Conservation (phyloP, 2,797 vertebrate genomes). For the Aphelocoma californica region DNA sequence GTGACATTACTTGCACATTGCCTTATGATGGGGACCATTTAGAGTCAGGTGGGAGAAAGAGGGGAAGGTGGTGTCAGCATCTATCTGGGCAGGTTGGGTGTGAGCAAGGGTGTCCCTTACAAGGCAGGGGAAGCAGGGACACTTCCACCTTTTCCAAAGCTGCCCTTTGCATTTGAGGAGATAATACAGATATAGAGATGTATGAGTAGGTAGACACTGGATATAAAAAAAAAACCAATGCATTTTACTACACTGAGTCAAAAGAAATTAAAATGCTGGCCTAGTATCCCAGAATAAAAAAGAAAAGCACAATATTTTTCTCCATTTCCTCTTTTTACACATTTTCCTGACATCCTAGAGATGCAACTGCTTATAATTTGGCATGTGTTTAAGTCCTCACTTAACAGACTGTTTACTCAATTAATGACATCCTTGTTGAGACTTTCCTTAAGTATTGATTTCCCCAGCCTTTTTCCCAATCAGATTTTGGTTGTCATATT, state of each 20-base stretch:
- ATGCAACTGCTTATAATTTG: not conserved
- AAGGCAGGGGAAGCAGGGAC: not conserved
- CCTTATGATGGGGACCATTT: not conserved
- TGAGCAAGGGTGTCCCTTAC: not conserved
- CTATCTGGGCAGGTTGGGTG: not conserved
- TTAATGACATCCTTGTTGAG: not conserved
- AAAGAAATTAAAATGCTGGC: not conserved
- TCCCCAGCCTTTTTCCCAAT: not conserved
- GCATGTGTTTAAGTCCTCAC: not conserved
- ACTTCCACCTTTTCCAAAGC: not conserved
- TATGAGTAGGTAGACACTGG: not conserved
- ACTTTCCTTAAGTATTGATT: not conserved
- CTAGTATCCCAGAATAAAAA: not conserved
- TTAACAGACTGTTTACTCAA: not conserved
- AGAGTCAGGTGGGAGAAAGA: not conserved
- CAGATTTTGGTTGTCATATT: not conserved
- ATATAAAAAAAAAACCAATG: not conserved
- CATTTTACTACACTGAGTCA: not conserved
- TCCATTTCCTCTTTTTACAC: not conserved
- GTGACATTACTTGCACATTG: rapidly evolving
- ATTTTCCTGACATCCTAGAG: not conserved
- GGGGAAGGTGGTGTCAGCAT: not conserved
- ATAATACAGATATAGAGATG: not conserved
- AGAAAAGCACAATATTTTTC: not conserved
- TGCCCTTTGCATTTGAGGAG: not conserved